Evolutionary conservation across 2,113 vertebrate species (phyloP).

Genomic region (Calypte anna): DNA sequence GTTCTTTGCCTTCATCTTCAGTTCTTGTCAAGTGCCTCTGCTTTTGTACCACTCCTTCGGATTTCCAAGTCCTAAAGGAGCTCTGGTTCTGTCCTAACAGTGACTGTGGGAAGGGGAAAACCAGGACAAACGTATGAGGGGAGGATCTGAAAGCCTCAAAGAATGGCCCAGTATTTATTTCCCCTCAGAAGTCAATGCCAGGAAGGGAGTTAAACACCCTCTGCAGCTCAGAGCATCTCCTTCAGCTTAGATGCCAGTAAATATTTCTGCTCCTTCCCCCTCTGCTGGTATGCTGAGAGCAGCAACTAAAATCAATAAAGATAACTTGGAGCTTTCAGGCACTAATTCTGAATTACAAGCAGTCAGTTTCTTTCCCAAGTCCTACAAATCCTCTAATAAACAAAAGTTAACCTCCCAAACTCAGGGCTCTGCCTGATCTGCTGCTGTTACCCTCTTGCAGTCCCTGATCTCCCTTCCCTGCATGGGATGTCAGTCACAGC

Average conservation of each 20-base stretch:
- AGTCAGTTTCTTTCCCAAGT: background rate
- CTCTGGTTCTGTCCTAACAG: background rate
- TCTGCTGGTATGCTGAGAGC: background rate
- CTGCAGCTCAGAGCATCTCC: background rate
- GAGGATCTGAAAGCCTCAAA: background rate
- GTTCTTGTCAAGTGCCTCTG: background rate
- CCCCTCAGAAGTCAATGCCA: background rate
- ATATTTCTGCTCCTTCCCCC: background rate
- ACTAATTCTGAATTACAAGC: background rate
- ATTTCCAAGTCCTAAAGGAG: background rate
- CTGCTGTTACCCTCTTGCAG: background rate
- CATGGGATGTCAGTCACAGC: background rate
- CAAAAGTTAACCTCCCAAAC: background rate
- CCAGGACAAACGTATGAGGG: rapidly evolving
- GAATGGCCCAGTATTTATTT: background rate
- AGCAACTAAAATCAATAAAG: background rate
- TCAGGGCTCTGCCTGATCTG: background rate
- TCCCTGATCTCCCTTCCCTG: background rate
- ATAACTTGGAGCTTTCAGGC: background rate
- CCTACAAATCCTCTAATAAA: background rate
- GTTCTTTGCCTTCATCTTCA: background rate
- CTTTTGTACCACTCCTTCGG: background rate
- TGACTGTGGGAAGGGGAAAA: background rate
- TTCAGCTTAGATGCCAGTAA: background rate
- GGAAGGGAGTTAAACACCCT: background rate